phyloP scores from a whole-genome alignment of 35 echinoderm and acorn worm species.

The Ptychodera flava region DNA sequence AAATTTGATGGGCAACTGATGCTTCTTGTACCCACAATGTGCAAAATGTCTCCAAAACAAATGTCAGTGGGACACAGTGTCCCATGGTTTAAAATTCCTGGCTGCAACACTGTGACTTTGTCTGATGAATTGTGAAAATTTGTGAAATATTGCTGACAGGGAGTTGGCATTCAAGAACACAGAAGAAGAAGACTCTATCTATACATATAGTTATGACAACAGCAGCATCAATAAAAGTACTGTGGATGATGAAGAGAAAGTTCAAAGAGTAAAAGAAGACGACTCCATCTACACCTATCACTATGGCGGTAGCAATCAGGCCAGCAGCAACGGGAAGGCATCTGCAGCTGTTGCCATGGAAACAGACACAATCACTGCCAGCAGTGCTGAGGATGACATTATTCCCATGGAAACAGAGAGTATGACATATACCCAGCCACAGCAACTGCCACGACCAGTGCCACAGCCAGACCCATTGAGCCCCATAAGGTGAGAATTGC shows the following conservation, averaged over 20 bases:
- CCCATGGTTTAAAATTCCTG: background rate
- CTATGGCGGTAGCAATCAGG: background rate
- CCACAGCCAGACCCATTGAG: too few species aligned
- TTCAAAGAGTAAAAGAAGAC: too few species aligned
- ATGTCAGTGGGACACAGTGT: background rate
- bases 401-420: background rate
- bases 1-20: background rate
- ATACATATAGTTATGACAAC: background rate
- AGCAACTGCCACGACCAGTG: too few species aligned
- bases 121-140: background rate
- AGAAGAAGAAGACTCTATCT: background rate
- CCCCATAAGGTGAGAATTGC: too few species aligned
- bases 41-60: background rate
- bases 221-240: background rate
- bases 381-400: background rate
- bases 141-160: too few species aligned
- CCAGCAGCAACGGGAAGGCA: background rate
- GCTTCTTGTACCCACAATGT: background rate
- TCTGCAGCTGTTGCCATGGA: background rate
- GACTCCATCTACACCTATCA: background rate
- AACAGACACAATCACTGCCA: background rate
- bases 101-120: background rate
- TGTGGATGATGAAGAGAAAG: background rate
- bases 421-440: too few species aligned
- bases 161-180: background rate